These are phyloP conservation scores for Ursus arctos DNA, from an alignment of 2,113 vertebrate genomes.

Conservation along the genomic window DNA sequence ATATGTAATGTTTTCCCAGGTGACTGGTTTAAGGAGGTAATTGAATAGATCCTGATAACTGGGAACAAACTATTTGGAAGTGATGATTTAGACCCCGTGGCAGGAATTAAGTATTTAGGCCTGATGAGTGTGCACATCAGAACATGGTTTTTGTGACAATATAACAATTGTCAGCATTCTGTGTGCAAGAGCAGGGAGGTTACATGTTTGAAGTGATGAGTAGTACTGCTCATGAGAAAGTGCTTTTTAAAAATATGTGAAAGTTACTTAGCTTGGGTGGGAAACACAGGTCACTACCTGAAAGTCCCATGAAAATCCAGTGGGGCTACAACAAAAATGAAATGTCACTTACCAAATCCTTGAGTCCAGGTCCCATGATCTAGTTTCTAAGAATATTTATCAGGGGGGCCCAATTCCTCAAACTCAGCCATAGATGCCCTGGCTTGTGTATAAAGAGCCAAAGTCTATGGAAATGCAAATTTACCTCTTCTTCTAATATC, in stretches of 20 bases:
- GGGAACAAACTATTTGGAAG: slow-evolving; percentile 73
- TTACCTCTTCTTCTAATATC: background rate
- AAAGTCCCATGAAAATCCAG: slow-evolving; percentile 21
- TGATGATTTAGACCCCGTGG: slow-evolving; percentile 65
- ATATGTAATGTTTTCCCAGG: slow-evolving; percentile 69
- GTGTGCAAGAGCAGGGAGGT: slow-evolving; percentile 4
- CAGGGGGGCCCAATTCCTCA: background rate
- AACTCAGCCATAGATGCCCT: background rate
- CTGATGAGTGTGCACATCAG: slow-evolving; percentile 64
- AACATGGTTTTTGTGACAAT: slow-evolving; percentile 54
- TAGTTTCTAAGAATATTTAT: background rate
- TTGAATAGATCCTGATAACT: slow-evolving; percentile 67
- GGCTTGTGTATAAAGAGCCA: background rate
- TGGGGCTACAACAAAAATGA: background rate
- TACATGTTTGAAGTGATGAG: slow-evolving; percentile 54
- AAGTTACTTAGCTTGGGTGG: slow-evolving; percentile 37
- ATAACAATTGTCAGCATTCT: slow-evolving; percentile 60
- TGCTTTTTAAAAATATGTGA: slow-evolving; percentile 57
- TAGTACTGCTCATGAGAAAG: slow-evolving; percentile 48
- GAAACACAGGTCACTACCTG: slow-evolving; percentile 35
- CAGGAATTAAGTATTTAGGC: slow-evolving; percentile 68
- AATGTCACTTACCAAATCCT: background rate
- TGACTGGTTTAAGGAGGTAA: slow-evolving; percentile 66
- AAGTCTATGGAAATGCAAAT: background rate
- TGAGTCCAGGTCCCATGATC: background rate